Percentiles rank a stretch among this genome's conserved stretches.
These are phyloP conservation scores for Eulacestoma nigropectus DNA, from an alignment of 2,113 vertebrate genomes.

Conservation along the genomic window DNA sequence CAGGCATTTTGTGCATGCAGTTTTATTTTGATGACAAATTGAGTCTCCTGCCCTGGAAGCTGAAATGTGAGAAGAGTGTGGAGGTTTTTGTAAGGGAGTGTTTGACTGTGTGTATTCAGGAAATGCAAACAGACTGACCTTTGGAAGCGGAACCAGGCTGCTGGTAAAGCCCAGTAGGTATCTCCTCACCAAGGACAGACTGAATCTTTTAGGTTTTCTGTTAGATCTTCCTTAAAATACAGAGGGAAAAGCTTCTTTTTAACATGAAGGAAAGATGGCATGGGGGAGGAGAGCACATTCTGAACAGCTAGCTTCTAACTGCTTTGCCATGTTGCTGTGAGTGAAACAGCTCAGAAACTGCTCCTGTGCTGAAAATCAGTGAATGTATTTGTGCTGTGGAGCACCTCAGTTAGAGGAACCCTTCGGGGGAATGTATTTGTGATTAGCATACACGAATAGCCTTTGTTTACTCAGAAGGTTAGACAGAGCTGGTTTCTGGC, in stretches of 20 bases:
- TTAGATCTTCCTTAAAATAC: not conserved
- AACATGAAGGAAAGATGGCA: not conserved
- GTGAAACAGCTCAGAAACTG: not conserved
- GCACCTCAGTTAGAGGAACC: not conserved
- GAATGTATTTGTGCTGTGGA: not conserved
- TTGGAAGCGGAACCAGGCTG: not conserved
- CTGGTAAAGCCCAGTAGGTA: not conserved
- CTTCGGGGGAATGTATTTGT: not conserved
- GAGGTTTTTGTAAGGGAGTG: not conserved
- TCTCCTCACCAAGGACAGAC: not conserved
- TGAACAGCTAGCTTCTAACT: not conserved
- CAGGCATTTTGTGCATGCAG: rapidly evolving
- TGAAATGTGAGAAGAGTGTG: not conserved
- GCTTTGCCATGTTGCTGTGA: not conserved
- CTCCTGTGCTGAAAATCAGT: not conserved
- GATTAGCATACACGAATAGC: not conserved
- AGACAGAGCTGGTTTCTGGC: not conserved
- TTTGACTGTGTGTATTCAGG: not conserved
- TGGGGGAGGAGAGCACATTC: not conserved
- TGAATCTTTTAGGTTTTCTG: not conserved
- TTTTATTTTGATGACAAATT: not conserved
- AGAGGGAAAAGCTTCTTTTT: not conserved
- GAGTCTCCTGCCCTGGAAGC: not conserved
- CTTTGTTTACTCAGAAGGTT: not conserved
- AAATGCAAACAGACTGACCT: not conserved